Base-by-base conservation (phyloP, 2,797 vertebrate species). In the Myioborus melanocephalus region DNA sequence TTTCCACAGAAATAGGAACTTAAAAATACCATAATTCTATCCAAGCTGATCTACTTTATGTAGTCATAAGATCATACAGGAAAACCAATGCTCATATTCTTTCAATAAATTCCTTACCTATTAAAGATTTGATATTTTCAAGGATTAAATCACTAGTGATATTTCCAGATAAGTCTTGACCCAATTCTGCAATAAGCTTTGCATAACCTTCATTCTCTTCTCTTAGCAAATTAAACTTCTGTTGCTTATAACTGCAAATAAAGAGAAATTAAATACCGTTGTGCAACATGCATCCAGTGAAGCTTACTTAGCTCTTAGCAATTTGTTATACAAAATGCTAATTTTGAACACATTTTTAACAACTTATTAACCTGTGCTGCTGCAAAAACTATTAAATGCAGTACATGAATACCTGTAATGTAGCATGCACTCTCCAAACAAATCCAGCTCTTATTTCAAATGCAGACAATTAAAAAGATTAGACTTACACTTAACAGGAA, bases 171-270 rank as follows among this genome's bases (percentile, higher is more conserved):
- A 99, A 98, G 97, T 99, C 99, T 98, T 99, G 99, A 23, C 99
- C 99, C 80, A 99, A 98, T 98, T 99, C 99, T 24, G 99, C 98
- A 97, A 99, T 99, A 85, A 99, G 98, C 95, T 99, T 99, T 94
- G 98, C 99, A 89, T 99, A 99, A 89, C 99, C 99, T 98, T 99
- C 99, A 41, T 99, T 99, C 96, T 99, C 99, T 96, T 99, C 99
- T 97, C 99, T 97, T 96, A 99, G 98, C 96, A 99, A 98, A 97
- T 99, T 99, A 97, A 99, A 99, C 98, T 99, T 99, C 98, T 99
- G 99, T 93, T 99, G 99, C 93, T 99, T 99, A 96, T 99, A 99
- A 98, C 99, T 99, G 97, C 55, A 97, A 97, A 94, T 49, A 96
- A 96, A 97, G 60, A 97, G 70, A 93, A 94, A 95, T 84, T 28